These are phyloP conservation scores for Teleogryllus occipitalis DNA, from an alignment of 1,140 invertebrate species.

Conservation along the genomic window DNA sequence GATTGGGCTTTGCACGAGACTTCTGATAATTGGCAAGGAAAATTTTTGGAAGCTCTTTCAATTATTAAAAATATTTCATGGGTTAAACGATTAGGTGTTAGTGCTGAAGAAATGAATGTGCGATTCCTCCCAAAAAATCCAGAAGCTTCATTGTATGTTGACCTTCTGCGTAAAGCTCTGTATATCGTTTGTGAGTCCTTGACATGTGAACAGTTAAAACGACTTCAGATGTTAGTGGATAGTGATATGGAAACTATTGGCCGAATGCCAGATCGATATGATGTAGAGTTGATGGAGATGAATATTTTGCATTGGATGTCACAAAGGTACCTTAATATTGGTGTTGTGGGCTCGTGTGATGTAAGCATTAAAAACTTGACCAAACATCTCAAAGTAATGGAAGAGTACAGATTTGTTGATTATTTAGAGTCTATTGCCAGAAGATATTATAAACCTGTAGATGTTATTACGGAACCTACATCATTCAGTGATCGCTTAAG, in stretches of 20 bases:
- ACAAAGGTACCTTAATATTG: not conserved
- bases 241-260: not conserved
- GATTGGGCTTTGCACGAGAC: not conserved
- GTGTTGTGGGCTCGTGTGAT: not conserved
- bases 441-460: not conserved
- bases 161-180: conserved; percentile 13
- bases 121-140: not conserved
- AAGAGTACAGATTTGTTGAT: conserved; percentile 7
- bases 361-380: not conserved
- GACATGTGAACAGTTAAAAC: not conserved
- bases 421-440: conserved; percentile 4
- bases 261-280: not conserved
- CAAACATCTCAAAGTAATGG: conserved; percentile 12
- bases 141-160: conserved; percentile 7
- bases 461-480: not conserved
- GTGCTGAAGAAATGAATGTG: not conserved
- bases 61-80: conserved; percentile 15
- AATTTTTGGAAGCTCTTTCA: conserved; percentile 18
- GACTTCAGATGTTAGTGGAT: not conserved
- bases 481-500: not conserved
- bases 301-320: conserved; percentile 15
- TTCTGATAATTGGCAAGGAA: not conserved
- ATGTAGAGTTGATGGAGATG: conserved; percentile 12
- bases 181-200: conserved; percentile 16
- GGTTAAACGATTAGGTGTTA: not conserved